Conservation (phyloP, 2,888 invertebrate genomes). For the Trissoscelio sp. region DNA sequence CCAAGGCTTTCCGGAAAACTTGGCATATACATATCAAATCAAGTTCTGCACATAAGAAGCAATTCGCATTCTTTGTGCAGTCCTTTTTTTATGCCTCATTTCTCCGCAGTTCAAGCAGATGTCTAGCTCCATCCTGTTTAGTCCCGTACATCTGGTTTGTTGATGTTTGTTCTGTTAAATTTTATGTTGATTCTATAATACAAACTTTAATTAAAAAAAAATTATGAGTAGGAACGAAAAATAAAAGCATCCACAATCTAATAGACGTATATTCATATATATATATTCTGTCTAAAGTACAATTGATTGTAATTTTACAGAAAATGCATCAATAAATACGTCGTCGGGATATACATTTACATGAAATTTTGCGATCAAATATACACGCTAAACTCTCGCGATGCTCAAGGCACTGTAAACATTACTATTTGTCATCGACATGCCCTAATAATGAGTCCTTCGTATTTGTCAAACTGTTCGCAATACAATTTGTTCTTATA, state of each 20-base stretch:
- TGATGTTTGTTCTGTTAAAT: too few species aligned
- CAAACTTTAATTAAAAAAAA: too few species aligned
- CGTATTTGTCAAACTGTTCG: background rate
- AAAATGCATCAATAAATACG: constrained; percentile 26
- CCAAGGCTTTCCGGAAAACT: too few species aligned
- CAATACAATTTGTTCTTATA: background rate
- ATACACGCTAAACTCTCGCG: constrained; percentile 17
- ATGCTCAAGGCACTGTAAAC: constrained; percentile 18
- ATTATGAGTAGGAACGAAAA: background rate
- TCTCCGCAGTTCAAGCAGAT: too few species aligned
- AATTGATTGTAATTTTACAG: constrained; percentile 21
- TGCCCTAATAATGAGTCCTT: background rate
- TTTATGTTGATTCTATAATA: too few species aligned
- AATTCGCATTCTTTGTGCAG: too few species aligned
- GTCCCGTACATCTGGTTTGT: too few species aligned
- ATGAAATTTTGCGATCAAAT: constrained; percentile 36
- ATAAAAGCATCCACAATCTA: background rate
- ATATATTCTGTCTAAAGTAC: constrained; percentile 35
- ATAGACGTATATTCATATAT: constrained; percentile 22
- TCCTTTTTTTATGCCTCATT: too few species aligned
- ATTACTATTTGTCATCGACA: background rate
- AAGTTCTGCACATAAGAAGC: too few species aligned
- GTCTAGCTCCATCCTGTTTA: too few species aligned
- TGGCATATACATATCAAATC: too few species aligned
- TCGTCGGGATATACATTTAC: constrained; percentile 22